phyloP scores from a whole-genome alignment of 2,888 invertebrate species.

The Sarcophaga caerulescens region DNA sequence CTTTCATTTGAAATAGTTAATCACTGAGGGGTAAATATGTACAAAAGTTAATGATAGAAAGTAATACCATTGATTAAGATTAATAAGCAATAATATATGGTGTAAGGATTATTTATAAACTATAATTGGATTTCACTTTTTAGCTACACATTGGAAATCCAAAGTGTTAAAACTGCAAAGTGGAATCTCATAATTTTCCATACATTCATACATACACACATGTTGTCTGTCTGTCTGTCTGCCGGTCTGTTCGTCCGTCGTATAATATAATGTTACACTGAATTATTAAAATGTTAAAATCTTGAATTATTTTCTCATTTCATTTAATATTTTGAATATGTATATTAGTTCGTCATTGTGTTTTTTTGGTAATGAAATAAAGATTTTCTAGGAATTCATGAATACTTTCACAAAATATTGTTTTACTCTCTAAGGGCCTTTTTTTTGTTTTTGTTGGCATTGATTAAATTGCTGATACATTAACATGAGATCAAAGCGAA shows the following conservation, averaged over 20 bases:
- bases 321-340: background rate
- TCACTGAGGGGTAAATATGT: no score
- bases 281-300: background rate
- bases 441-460: background rate
- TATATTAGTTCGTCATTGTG: background rate
- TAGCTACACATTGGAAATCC: no score
- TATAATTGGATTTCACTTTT: no score
- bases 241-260: background rate
- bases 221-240: no score
- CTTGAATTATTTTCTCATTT: background rate
- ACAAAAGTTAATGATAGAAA: no score
- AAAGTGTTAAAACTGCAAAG: no score
- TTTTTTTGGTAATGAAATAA: constrained; percentile 4
- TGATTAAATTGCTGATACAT: constrained; percentile 28
- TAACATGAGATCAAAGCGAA: constrained; percentile 39
- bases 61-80: no score
- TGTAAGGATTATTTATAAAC: no score
- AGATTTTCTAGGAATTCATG: constrained; percentile 3
- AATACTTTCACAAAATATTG: background rate
- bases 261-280: background rate
- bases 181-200: no score
- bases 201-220: no score
- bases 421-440: background rate
- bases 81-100: no score
- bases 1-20: background rate